phyloP scores from a whole-genome alignment of 2,797 vertebrate species.

The Falco naumanni region DNA sequence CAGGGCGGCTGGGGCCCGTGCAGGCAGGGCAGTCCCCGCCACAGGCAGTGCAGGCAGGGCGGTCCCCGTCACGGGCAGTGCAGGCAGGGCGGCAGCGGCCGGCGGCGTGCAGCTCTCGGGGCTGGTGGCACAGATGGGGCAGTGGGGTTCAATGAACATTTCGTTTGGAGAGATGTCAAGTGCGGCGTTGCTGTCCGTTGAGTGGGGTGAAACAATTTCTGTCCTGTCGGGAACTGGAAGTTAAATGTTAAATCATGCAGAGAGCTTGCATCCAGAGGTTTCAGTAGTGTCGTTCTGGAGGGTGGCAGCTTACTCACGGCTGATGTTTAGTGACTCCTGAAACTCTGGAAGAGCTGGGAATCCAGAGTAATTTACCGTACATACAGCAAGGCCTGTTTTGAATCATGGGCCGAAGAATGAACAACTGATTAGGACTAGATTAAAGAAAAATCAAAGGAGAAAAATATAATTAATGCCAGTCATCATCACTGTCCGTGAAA shows the following conservation, averaged over 20 bases:
- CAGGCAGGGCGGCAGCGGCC: too few relatives aligned
- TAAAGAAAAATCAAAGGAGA: background rate
- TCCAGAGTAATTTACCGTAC: background rate
- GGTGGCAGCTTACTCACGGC: background rate
- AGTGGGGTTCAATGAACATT: rapidly evolving
- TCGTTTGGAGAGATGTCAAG: background rate
- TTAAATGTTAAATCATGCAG: background rate
- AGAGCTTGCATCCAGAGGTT: background rate
- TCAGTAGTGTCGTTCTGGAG: background rate
- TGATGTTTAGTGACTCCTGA: background rate
- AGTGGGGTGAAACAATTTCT: background rate
- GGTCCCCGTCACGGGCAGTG: too few relatives aligned
- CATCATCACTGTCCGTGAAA: background rate
- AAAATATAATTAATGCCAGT: background rate
- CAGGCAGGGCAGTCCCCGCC: too few relatives aligned
- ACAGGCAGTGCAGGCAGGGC: too few relatives aligned
- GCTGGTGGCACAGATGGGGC: background rate
- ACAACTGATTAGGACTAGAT: background rate
- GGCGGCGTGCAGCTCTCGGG: too few relatives aligned
- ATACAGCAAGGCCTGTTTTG: background rate
- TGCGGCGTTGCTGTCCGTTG: background rate
- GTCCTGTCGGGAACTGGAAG: background rate
- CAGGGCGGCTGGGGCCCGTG: too few relatives aligned
- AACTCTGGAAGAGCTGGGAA: background rate
- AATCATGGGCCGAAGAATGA: background rate